A percentile compares a stretch with the other conserved stretches of the same genome.
Conservation (phyloP, 2,888 invertebrate species). For the Spialia ferax region DNA sequence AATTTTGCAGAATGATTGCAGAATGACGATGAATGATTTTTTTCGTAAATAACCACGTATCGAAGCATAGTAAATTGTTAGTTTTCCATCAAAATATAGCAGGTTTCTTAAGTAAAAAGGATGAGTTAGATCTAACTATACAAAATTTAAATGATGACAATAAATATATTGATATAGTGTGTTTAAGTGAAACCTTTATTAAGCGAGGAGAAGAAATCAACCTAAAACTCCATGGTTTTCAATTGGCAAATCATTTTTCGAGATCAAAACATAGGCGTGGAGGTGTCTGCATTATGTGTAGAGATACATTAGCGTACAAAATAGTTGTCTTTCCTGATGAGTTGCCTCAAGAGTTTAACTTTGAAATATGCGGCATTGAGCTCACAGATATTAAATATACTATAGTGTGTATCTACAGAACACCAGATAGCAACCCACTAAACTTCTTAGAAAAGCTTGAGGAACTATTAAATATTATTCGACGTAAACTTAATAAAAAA, state of each 20-base stretch:
- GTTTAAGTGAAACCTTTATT: conserved; percentile 16
- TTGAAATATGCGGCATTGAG: conserved; percentile 10
- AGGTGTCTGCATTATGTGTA: conserved; percentile 14
- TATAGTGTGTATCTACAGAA: background rate
- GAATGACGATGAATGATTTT: no score
- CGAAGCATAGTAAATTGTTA: background rate
- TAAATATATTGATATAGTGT: conserved; percentile 5
- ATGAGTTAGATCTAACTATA: background rate
- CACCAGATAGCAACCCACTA: background rate
- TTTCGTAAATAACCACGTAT: background rate
- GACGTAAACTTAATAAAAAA: background rate
- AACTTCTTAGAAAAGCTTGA: background rate
- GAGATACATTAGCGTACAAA: background rate
- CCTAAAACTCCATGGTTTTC: conserved; percentile 7
- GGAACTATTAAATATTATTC: background rate
- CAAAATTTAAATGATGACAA: background rate
- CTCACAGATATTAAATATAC: background rate
- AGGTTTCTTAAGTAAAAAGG: conserved; percentile 5
- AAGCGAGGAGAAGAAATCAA: conserved; percentile 11
- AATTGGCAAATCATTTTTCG: background rate
- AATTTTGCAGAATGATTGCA: background rate
- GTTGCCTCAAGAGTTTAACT: background rate
- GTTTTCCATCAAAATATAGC: conserved; percentile 17
- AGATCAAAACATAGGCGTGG: background rate
- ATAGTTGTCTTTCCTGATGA: background rate